phyloP scores from a whole-genome alignment of 2,888 invertebrate genomes.

The Pterostichus niger region DNA sequence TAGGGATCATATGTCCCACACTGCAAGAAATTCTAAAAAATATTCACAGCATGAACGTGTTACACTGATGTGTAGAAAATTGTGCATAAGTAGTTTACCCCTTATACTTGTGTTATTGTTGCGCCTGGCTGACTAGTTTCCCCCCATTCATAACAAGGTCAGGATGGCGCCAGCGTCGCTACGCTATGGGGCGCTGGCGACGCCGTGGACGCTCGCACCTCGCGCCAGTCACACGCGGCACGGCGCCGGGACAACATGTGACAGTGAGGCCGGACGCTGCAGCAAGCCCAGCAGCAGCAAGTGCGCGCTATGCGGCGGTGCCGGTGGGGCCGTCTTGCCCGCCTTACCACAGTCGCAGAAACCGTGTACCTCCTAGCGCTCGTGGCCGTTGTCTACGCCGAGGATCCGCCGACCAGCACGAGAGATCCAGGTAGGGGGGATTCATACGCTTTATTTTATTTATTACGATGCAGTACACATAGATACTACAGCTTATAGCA shows the following conservation, averaged over 20 bases:
- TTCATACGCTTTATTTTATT: background rate
- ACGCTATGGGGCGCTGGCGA: too few relatives aligned
- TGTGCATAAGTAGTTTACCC: too few relatives aligned
- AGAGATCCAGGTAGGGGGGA: background rate
- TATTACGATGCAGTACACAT: background rate
- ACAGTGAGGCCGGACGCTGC: conserved; percentile 13
- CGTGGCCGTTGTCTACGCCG: conserved; percentile 6
- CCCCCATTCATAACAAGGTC: too few relatives aligned
- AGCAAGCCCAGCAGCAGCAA: background rate
- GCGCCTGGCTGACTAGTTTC: too few relatives aligned
- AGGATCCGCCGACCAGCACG: background rate
- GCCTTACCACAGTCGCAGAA: background rate
- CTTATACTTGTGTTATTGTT: too few relatives aligned
- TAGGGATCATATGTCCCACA: too few relatives aligned
- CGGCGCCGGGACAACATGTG: background rate
- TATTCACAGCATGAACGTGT: too few relatives aligned
- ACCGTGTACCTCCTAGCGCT: conserved; percentile 15
- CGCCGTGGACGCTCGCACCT: background rate
- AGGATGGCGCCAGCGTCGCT: too few relatives aligned
- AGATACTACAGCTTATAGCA: too few relatives aligned
- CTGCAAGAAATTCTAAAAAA: too few relatives aligned
- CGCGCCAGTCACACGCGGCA: background rate
- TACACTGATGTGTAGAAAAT: too few relatives aligned
- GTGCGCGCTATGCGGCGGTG: conserved; percentile 41
- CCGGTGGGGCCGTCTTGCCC: background rate